Base-by-base conservation (phyloP, 1,140 invertebrate species). In the Aphaenogaster ashmeadi region DNA sequence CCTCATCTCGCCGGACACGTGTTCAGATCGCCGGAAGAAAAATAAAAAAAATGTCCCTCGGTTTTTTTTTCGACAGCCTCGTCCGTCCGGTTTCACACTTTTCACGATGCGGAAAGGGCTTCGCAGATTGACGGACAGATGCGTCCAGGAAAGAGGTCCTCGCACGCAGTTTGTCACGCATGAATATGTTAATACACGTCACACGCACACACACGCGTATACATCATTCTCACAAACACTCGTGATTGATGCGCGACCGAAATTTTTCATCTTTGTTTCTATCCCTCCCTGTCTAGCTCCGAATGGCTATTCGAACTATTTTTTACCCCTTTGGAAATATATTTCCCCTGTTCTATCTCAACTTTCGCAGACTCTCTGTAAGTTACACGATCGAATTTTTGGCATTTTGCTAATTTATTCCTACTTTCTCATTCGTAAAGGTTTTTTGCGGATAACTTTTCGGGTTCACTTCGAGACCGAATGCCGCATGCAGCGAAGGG, bases 151-250 rank as follows among this genome's bases (percentile, higher is more conserved):
- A 44, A 67, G 74, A 44, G 13, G 33, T 50, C 71, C 21, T 58
- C 52, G 52, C 52, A 67, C 66, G 54, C 62, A 78, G 56, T 66
- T 87, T 86, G 86, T 91, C 87, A 90, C 88, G 88, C 90, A 89
- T 89, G 90, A 90, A 90, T 93, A 92, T 92, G 90, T 92, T 93
- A 92, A 93, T 88, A 74, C 38, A 21, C 62, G 56, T 77, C 38
- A 60, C 58, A 75, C 58, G 60, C 78, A n/a, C 54, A 41, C 44
- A 56, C 47, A 7, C 50, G 3, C 21, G 54, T n/a, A 60, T 80
- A 8, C 27, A 15, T 66, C 58, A 79, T 66, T 66, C 21, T 44
- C 52, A 18, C n/a, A 36, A 86, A 52, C 64, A 62, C 38, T 41
- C n/a, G 5, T 75, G 83, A 87, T 86, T 77, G 69, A 87, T 56